These are phyloP conservation scores for Danaus melanippus DNA, from an alignment of 1,140 invertebrate species.

Conservation along the genomic window DNA sequence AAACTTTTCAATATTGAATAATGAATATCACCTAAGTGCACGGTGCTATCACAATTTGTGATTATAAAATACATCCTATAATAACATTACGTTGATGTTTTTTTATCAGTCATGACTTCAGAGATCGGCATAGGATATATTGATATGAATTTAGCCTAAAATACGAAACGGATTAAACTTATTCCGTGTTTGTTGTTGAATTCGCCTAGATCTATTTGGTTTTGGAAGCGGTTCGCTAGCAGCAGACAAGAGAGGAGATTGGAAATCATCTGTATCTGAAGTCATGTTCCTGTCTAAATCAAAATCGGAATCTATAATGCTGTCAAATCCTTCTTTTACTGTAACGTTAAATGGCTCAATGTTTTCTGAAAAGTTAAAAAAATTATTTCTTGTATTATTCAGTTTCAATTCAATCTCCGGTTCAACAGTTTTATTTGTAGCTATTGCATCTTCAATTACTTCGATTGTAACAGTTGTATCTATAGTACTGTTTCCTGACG, in stretches of 20 bases:
- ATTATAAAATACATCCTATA: constrained; percentile 23
- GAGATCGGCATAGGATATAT: constrained; percentile 6
- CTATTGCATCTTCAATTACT: too few species aligned
- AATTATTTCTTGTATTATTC: too few species aligned
- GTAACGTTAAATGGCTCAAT: too few species aligned
- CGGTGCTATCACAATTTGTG: constrained; percentile 51
- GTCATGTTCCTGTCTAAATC: constrained; percentile 4
- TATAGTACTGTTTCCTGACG: constrained; percentile 11
- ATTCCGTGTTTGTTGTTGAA: constrained; percentile 41
- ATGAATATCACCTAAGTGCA: constrained; percentile 47
- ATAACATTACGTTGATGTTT: constrained; percentile 22
- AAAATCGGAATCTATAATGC: too few species aligned
- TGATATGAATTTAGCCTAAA: constrained; percentile 45
- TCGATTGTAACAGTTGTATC: not conserved
- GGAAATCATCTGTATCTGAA: constrained; percentile 45
- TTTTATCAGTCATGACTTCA: constrained; percentile 21
- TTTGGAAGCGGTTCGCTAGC: constrained; percentile 54
- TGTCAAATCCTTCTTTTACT: too few species aligned
- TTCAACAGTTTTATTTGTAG: too few species aligned
- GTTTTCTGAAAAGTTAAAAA: too few species aligned
- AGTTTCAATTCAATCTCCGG: too few species aligned
- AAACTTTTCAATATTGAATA: constrained; percentile 10
- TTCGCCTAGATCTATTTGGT: constrained; percentile 51
- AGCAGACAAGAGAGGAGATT: constrained; percentile 57
- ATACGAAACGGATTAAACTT: constrained; percentile 67